A percentile compares a stretch with the other conserved stretches of the same genome.
phyloP scores from a whole-genome alignment of 2,113 vertebrate genomes.

The Thunnus thynnus region DNA sequence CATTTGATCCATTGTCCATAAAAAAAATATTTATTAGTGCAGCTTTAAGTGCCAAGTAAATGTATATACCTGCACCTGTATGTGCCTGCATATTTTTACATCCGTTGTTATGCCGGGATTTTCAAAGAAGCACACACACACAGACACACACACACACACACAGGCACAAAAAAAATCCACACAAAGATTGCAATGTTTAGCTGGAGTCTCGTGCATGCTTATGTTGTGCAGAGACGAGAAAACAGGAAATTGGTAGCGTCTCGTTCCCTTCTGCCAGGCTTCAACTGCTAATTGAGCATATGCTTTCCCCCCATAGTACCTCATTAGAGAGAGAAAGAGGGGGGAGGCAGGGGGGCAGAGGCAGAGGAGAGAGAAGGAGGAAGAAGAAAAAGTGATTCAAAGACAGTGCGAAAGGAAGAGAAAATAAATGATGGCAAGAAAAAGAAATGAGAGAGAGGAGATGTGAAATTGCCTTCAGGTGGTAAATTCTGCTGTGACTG shows the following conservation, averaged over 20 bases:
- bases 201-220: conserved; percentile 17
- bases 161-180: background rate
- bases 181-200: conserved; percentile 11
- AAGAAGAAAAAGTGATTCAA: conserved; percentile 4
- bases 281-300: conserved; percentile 66
- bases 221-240: conserved; percentile 36
- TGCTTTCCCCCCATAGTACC: conserved; percentile 55
- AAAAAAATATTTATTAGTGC: no score
- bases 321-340: conserved; percentile 46
- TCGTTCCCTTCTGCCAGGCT: conserved; percentile 54
- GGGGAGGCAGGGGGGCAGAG: background rate
- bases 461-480: conserved; percentile 45
- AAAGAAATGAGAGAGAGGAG: background rate
- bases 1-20: no score
- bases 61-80: no score
- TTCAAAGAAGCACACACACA: background rate
- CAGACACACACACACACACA: no score
- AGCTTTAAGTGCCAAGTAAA: no score
- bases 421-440: conserved; percentile 9
- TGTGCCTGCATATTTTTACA: conserved; percentile 3
- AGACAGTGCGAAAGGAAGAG: conserved; percentile 6
- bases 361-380: background rate
- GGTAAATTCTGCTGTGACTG: conserved; percentile 26
- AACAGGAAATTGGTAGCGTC: conserved; percentile 60
- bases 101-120: background rate